These are phyloP conservation scores for Polylopha cassiicola DNA, from an alignment of 2,888 invertebrate genomes.

Conservation along the genomic window DNA sequence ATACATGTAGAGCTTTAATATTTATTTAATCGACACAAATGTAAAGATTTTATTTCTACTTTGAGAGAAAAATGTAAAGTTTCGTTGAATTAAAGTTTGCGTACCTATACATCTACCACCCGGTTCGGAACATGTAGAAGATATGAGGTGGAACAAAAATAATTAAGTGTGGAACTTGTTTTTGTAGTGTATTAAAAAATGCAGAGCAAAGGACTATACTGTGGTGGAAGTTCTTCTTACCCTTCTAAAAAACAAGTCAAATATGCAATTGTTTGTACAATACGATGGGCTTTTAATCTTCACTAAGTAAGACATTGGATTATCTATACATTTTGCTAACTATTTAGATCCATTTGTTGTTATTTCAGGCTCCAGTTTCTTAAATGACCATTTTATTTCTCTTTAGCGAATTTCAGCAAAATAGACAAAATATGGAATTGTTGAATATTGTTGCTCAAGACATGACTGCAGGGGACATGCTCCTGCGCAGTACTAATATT, in stretches of 20 bases:
- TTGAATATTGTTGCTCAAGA: constrained; percentile 46
- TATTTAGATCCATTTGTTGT: no score
- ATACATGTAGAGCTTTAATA: not conserved
- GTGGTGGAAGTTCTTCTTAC: constrained; percentile 48
- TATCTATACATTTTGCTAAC: no score
- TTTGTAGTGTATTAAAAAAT: constrained; percentile 52
- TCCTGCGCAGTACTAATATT: constrained; percentile 31
- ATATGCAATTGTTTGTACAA: constrained; percentile 47
- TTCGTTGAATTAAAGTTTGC: no score
- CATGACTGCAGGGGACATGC: constrained; percentile 26
- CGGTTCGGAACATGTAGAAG: no score
- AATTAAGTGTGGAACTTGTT: not conserved
- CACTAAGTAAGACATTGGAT: constrained; percentile 39
- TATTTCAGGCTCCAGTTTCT: no score
- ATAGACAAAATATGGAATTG: constrained; percentile 46
- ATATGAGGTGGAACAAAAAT: no score
- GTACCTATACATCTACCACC: not conserved
- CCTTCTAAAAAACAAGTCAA: constrained; percentile 47
- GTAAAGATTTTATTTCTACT: no score
- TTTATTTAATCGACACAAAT: not conserved
- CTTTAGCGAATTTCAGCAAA: constrained; percentile 44
- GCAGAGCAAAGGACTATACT: constrained; percentile 41
- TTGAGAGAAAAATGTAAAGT: no score
- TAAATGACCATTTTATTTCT: constrained; percentile 2
- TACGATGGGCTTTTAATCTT: constrained; percentile 52